Conservation (phyloP, 2,888 invertebrate species). For the Macrophya annulata region DNA sequence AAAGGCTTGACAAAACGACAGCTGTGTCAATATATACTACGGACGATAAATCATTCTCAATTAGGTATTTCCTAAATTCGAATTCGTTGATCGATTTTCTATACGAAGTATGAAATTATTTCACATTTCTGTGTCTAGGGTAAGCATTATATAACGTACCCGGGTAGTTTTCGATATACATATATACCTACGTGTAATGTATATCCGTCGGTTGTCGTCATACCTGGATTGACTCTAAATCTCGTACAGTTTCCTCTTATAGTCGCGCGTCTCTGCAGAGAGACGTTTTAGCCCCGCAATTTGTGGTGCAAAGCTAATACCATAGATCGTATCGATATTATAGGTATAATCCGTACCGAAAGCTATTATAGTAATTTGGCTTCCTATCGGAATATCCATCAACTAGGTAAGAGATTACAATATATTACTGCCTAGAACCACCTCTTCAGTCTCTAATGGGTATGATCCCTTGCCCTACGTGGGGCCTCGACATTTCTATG, state of each 20-base stretch:
- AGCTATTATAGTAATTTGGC: constrained; percentile 63
- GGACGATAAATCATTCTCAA: constrained; percentile 65
- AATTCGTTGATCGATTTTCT: not conserved
- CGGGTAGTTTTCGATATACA: too few species aligned
- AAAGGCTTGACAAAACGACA: not conserved
- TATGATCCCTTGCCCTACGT: not conserved
- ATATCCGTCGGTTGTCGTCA: not conserved
- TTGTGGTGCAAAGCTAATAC: constrained; percentile 53
- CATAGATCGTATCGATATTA: constrained; percentile 47
- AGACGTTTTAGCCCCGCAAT: constrained; percentile 44
- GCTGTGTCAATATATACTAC: constrained; percentile 63
- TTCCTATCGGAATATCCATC: constrained; percentile 64
- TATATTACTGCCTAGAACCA: constrained; percentile 37
- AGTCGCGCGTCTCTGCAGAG: constrained; percentile 1
- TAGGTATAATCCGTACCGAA: constrained; percentile 46
- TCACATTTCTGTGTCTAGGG: not conserved
- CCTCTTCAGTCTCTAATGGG: not conserved
- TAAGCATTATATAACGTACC: too few species aligned
- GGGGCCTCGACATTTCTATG: constrained; percentile 2
- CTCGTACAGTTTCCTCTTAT: constrained; percentile 1
- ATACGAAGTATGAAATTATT: not conserved
- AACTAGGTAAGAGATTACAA: constrained; percentile 63
- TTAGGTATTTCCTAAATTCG: not conserved
- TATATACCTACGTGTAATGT: not conserved
- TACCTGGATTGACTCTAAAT: not conserved